Evolutionary conservation across 2,113 vertebrate genomes (phyloP).

Genomic region (Myrmecobius fasciatus): DNA sequence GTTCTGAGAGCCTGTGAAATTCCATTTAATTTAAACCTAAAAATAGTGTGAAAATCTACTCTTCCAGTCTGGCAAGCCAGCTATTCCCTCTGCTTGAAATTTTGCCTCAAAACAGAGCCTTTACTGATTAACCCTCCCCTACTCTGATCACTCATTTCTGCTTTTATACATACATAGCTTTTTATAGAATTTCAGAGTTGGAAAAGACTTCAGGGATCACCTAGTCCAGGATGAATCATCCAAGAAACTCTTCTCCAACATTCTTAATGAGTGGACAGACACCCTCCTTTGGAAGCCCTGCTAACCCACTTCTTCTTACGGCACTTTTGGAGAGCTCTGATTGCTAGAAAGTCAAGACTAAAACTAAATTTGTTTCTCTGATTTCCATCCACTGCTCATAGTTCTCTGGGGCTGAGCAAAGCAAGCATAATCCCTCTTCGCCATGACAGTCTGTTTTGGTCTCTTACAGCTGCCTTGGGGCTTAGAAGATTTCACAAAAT

Average conservation of each 20-base stretch:
- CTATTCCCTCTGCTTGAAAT: background rate
- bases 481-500: background rate
- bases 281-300: background rate
- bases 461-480: background rate
- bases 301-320: background rate
- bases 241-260: background rate
- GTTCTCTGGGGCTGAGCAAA: background rate
- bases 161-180: background rate
- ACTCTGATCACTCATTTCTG: background rate
- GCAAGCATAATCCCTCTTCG: background rate
- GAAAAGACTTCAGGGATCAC: background rate
- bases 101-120: conserved; percentile 1
- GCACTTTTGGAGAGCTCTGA: background rate
- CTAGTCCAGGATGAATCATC: background rate
- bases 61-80: background rate
- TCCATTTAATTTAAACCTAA: background rate
- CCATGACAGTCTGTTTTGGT: background rate
- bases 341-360: background rate
- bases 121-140: background rate
- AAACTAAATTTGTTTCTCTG: background rate
- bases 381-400: background rate
- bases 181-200: background rate
- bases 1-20: conserved; percentile 5
- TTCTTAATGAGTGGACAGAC: background rate
- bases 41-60: conserved; percentile 3